Conservation (phyloP, 2,888 invertebrate genomes). For the Drosophila affinis region DNA sequence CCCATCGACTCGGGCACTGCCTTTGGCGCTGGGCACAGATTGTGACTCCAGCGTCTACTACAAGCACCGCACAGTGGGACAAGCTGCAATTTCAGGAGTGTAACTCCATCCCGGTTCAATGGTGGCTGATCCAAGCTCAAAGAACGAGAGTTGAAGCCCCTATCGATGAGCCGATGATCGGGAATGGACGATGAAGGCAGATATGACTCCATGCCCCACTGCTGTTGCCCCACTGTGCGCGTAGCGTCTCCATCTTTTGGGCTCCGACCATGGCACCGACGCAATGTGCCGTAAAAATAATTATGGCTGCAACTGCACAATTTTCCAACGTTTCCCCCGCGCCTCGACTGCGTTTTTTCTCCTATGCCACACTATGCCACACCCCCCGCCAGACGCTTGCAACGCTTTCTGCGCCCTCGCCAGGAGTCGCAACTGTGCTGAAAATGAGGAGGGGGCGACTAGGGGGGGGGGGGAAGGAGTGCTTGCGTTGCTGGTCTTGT, state of each 20-base stretch:
- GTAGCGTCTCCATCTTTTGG: constrained; percentile 35
- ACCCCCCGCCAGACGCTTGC: constrained; percentile 43
- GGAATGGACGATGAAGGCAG: no score
- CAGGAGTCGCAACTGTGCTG: constrained; percentile 21
- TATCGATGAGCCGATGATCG: no score
- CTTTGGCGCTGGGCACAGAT: constrained; percentile 15
- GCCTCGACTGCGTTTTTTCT: constrained; percentile 1
- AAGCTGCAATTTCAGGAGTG: no score
- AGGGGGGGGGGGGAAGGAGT: constrained; percentile 1
- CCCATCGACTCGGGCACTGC: neutral
- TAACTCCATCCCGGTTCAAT: no score
- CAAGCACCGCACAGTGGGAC: no score
- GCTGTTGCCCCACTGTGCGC: constrained; percentile 17
- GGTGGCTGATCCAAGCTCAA: no score
- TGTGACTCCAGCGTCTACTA: no score
- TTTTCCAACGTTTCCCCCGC: constrained; percentile 44
- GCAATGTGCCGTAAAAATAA: constrained; percentile 80
- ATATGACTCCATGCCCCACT: constrained; percentile 7
- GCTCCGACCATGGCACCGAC: constrained; percentile 44
- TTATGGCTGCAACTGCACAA: constrained; percentile 80
- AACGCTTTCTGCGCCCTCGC: constrained; percentile 48
- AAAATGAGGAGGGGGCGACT: neutral
- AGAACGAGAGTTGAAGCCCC: no score
- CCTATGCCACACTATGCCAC: constrained; percentile 31
- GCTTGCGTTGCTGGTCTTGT: constrained; percentile 15